Conservation (phyloP, 2,113 vertebrate genomes). For the Cairina moschata region DNA sequence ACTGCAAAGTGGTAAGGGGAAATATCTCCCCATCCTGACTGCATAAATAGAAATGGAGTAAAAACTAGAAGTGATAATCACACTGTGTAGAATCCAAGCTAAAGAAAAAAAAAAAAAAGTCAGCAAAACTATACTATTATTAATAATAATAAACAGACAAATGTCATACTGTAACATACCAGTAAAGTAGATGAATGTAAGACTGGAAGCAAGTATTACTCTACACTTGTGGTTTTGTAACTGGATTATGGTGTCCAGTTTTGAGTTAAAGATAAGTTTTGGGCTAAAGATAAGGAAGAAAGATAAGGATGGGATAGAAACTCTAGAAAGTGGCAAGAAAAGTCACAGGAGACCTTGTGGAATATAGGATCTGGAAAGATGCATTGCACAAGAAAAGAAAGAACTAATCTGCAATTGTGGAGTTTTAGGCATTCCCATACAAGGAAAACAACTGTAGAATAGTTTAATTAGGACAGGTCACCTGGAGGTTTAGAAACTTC, state of each 20-base stretch:
- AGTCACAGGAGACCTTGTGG: neutral
- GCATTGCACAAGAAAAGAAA: neutral
- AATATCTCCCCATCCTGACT: neutral
- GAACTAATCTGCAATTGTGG: neutral
- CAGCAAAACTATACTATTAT: neutral
- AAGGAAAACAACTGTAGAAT: neutral
- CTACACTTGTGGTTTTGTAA: neutral
- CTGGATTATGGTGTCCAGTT: neutral
- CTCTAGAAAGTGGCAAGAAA: neutral
- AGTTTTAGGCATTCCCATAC: neutral
- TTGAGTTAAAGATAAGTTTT: neutral
- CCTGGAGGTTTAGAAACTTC: neutral
- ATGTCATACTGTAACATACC: rapidly evolving
- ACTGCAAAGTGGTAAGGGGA: neutral
- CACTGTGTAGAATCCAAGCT: neutral
- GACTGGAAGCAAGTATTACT: neutral
- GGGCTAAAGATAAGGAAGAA: neutral
- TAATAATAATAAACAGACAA: neutral
- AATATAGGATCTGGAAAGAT: neutral
- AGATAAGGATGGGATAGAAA: neutral
- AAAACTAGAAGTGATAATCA: neutral
- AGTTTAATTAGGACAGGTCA: neutral
- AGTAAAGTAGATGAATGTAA: neutral
- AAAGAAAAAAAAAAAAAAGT: too few species aligned
- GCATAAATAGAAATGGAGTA: neutral